Percentiles rank a stretch among this genome's conserved stretches.
These are phyloP conservation scores for Nephotettix cincticeps DNA, from an alignment of 1,140 invertebrate genomes.

Conservation along the genomic window DNA sequence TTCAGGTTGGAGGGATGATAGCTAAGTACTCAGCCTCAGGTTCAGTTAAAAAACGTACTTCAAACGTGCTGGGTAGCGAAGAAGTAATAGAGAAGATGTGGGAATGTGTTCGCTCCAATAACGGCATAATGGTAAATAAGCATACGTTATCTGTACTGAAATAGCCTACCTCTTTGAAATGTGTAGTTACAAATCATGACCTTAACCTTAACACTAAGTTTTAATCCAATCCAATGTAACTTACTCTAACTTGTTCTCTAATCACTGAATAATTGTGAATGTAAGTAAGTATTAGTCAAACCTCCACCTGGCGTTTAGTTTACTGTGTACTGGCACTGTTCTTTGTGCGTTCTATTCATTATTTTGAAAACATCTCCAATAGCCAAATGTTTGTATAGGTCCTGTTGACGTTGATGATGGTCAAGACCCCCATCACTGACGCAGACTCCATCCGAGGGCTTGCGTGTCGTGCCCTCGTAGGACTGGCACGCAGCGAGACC, in stretches of 20 bases:
- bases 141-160: too few species aligned
- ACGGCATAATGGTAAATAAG: constrained; percentile 86
- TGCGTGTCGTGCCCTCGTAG: constrained; percentile 88
- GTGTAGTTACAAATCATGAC: too few species aligned
- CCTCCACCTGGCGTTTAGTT: too few species aligned
- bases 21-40: constrained; percentile 61
- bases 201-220: too few species aligned
- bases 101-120: constrained; percentile 90
- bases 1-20: constrained; percentile 61
- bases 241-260: too few species aligned
- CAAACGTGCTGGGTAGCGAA: constrained; percentile 69
- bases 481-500: constrained; percentile 86
- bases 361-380: too few species aligned
- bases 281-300: too few species aligned
- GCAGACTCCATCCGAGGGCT: constrained; percentile 91
- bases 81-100: constrained; percentile 88
- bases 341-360: too few species aligned
- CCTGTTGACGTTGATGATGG: constrained; percentile 77
- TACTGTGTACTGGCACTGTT: too few species aligned
- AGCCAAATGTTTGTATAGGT: constrained; percentile 49
- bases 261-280: too few species aligned
- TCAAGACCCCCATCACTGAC: constrained; percentile 94
- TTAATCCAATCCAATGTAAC: too few species aligned
- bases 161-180: too few species aligned
- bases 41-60: constrained; percentile 69